Conservation (phyloP, 2,797 vertebrate genomes). For the Enoplosus armatus region DNA sequence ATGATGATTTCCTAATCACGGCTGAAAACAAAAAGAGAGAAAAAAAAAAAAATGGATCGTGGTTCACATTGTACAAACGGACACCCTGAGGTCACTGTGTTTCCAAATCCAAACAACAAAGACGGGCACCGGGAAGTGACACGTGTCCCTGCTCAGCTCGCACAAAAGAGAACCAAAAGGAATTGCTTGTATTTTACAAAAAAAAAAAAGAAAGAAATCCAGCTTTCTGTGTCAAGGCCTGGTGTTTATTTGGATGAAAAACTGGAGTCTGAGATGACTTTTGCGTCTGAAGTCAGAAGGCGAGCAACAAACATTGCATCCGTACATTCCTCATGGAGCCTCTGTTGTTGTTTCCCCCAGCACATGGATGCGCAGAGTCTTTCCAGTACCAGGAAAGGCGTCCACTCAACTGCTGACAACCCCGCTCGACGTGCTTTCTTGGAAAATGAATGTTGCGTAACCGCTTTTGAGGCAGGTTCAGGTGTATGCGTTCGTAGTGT, state of each 20-base stretch:
- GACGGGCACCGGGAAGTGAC: neutral
- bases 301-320: constrained; percentile 38
- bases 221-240: neutral
- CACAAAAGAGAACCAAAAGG: too few species aligned
- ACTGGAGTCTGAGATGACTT: constrained; percentile 23
- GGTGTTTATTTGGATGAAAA: constrained; percentile 34
- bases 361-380: neutral
- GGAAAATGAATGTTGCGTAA: constrained; percentile 40
- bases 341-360: constrained; percentile 15
- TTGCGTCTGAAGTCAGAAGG: constrained; percentile 2
- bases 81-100: neutral
- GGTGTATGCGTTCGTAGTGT: constrained; percentile 7
- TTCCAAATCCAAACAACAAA: neutral
- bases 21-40: too few species aligned
- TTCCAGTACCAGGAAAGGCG: neutral
- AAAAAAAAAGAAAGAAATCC: too few species aligned
- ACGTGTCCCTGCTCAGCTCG: neutral
- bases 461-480: neutral
- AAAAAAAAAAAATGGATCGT: too few species aligned
- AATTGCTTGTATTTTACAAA: too few species aligned
- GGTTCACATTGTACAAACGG: neutral
- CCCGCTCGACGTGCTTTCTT: constrained; percentile 10
- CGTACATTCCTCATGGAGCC: constrained; percentile 11
- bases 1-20: too few species aligned
- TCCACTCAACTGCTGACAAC: neutral